Percentiles rank a stretch among this genome's conserved stretches.
These are phyloP conservation scores for Chrysomela aeneicollis DNA, from an alignment of 2,888 invertebrate species.

Conservation along the genomic window DNA sequence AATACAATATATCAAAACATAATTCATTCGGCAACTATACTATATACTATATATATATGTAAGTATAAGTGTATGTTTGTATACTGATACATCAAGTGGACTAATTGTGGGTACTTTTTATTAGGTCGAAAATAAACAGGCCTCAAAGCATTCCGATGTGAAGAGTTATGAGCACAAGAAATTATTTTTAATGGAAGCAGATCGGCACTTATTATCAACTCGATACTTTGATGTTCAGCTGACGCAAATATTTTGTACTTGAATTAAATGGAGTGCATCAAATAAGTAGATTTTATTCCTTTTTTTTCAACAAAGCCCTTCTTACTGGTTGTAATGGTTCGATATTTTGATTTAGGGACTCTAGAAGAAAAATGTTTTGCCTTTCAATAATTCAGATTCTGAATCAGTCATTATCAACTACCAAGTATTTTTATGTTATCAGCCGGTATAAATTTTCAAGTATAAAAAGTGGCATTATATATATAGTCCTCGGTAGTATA, in stretches of 20 bases:
- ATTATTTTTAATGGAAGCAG: neutral
- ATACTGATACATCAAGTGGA: neutral
- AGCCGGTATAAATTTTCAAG: too few species aligned
- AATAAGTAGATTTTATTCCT: too few species aligned
- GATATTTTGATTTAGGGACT: too few species aligned
- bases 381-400: too few species aligned
- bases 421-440: too few species aligned
- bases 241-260: neutral
- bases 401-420: too few species aligned
- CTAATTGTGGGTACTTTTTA: neutral
- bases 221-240: neutral
- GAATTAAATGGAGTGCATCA: too few species aligned
- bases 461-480: neutral
- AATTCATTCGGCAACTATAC: neutral
- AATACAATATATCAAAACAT: neutral
- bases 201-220: neutral
- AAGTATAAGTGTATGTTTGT: too few species aligned
- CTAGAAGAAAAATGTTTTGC: too few species aligned
- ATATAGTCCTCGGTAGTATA: slow-evolving; percentile 3
- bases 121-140: slow-evolving; percentile 5
- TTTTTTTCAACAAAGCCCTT: too few species aligned
- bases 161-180: neutral
- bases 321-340: too few species aligned
- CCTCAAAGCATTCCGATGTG: slow-evolving; percentile 4
- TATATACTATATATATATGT: too few species aligned